These are phyloP conservation scores for Drosophila biarmipes DNA, from an alignment of 1,140 invertebrate species.

Conservation along the genomic window DNA sequence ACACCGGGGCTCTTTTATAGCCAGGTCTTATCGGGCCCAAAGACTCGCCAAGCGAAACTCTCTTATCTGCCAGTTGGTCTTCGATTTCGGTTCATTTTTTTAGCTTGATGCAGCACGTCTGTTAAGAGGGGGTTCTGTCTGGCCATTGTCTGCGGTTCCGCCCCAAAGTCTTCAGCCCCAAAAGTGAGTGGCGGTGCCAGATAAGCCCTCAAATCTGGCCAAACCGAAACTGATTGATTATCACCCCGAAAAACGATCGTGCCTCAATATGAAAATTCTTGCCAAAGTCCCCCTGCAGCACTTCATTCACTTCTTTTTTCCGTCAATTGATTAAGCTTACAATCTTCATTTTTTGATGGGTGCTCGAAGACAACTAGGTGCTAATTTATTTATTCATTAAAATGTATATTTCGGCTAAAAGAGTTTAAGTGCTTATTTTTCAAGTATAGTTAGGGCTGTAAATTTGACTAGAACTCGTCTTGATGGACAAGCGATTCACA, in stretches of 20 bases:
- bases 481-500: conserved; percentile 18
- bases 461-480: conserved; percentile 65
- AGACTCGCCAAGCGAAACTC: neutral
- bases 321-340: conserved; percentile 23
- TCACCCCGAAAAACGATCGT: conserved; percentile 21
- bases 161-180: conserved; percentile 25
- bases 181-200: conserved; percentile 6
- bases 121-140: conserved; percentile 38
- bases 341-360: conserved; percentile 26
- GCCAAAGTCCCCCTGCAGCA: neutral
- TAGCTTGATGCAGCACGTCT: conserved; percentile 27
- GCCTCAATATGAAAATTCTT: conserved; percentile 32
- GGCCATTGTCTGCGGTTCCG: conserved; percentile 44
- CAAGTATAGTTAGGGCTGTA: conserved; percentile 33
- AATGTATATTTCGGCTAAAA: conserved; percentile 45
- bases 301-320: conserved; percentile 40
- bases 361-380: conserved; percentile 68
- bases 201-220: conserved; percentile 25
- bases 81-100: conserved; percentile 30
- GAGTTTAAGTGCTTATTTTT: conserved; percentile 3
- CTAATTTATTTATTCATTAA: conserved; percentile 51
- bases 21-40: conserved; percentile 29
- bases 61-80: conserved; percentile 39
- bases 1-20: conserved; percentile 43
- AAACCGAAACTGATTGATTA: conserved; percentile 28